These are phyloP conservation scores for Iguana delicatissima DNA, from an alignment of 2,797 vertebrate species.

Conservation along the genomic window DNA sequence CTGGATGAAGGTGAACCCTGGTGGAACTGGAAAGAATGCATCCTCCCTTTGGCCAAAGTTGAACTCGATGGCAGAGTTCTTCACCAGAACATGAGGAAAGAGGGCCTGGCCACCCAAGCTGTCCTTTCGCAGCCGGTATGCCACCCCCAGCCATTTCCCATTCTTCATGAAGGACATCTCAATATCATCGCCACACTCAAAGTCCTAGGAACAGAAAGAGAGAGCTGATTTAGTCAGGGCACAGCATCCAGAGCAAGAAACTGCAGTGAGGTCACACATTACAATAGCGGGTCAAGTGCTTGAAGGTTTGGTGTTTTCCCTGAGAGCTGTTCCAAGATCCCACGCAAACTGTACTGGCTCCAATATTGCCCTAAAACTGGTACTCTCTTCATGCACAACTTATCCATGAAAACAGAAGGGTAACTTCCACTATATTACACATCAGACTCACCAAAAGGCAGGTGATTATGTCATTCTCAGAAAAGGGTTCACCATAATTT, in stretches of 20 bases:
- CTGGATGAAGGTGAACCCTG: constrained; percentile 91
- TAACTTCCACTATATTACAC: no score
- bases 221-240: not conserved
- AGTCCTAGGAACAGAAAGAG: constrained; percentile 82
- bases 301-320: not conserved
- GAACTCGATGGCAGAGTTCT: constrained; percentile 93
- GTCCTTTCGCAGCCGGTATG: constrained; percentile 84
- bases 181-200: constrained; percentile 86
- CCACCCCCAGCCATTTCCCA: constrained; percentile 86
- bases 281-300: no score
- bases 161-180: constrained; percentile 91
- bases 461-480: constrained; percentile 93
- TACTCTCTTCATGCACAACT: not conserved
- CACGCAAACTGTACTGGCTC: not conserved
- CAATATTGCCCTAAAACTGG: not conserved
- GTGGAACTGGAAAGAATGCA: constrained; percentile 84
- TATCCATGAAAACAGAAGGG: not conserved
- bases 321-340: not conserved
- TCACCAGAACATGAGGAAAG: constrained; percentile 92
- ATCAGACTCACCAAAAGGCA: constrained; percentile 88
- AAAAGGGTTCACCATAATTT: constrained; percentile 91
- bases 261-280: not conserved
- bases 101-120: constrained; percentile 84
- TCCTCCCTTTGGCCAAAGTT: constrained; percentile 90
- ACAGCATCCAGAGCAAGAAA: not conserved